phyloP scores from a whole-genome alignment of 2,888 invertebrate genomes.

The Argyresthia albistria region DNA sequence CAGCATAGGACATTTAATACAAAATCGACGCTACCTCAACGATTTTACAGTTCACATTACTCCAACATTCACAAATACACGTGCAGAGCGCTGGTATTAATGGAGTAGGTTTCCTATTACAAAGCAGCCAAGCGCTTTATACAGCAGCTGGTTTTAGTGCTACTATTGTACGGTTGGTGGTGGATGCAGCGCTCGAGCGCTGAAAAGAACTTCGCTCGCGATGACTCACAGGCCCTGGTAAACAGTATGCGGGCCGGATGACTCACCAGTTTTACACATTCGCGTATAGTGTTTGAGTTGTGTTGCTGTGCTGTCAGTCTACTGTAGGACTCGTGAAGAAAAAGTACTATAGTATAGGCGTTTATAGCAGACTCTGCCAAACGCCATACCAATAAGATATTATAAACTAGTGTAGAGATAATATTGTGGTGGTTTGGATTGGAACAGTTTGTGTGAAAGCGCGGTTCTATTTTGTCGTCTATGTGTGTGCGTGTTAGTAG shows the following conservation, averaged over 20 bases:
- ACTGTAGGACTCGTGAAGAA: conserved; percentile 62
- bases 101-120: conserved; percentile 47
- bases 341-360: conserved; percentile 54
- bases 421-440: conserved; percentile 24
- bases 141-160: conserved; percentile 23
- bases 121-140: conserved; percentile 52
- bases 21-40: conserved; percentile 20
- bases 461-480: conserved; percentile 47
- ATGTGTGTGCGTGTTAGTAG: conserved; percentile 61
- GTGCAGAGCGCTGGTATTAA: conserved; percentile 70
- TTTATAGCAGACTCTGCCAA: conserved; percentile 58
- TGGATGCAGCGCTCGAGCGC: conserved; percentile 51
- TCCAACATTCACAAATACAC: conserved; percentile 37
- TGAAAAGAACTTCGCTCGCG: conserved; percentile 36
- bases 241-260: conserved; percentile 74
- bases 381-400: conserved; percentile 37
- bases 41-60: conserved; percentile 34
- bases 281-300: conserved; percentile 70
- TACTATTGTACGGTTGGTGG: conserved; percentile 15
- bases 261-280: conserved; percentile 72
- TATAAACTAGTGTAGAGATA: conserved; percentile 35
- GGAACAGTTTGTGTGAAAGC: conserved; percentile 60
- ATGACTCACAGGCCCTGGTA: conserved; percentile 70
- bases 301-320: conserved; percentile 58
- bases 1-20: conserved; percentile 8